These are phyloP conservation scores for Drosophila rhopaloa DNA, from an alignment of 1,140 invertebrate species.

Conservation along the genomic window DNA sequence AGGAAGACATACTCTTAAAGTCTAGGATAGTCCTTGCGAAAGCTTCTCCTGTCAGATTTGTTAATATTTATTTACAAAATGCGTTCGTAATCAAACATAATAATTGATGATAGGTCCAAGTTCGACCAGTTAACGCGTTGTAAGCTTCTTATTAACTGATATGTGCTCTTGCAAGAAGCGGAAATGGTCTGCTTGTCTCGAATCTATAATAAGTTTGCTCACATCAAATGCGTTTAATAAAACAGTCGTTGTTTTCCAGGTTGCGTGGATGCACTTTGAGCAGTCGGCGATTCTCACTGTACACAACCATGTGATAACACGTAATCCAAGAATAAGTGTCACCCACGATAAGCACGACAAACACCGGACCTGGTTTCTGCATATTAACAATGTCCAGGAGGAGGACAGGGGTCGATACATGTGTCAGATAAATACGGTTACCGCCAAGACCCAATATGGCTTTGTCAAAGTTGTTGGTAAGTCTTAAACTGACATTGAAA, in stretches of 20 bases:
- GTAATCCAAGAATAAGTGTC: constrained; percentile 95
- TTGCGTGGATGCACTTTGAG: constrained; percentile 98
- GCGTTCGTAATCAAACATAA: too few relatives aligned
- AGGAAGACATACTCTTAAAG: too few relatives aligned
- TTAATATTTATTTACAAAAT: too few relatives aligned
- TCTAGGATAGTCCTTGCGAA: too few relatives aligned
- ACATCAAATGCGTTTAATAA: constrained; percentile 5
- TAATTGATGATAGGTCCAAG: too few relatives aligned
- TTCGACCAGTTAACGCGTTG: too few relatives aligned
- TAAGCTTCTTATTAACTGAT: too few relatives aligned
- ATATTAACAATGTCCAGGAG: constrained; percentile 95
- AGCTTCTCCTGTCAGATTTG: too few relatives aligned
- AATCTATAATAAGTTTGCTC: constrained; percentile 1
- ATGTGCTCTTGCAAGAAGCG: too few relatives aligned
- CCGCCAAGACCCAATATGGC: constrained; percentile 95
- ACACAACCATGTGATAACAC: constrained; percentile 95
- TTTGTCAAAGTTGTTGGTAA: constrained; percentile 97
- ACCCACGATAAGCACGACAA: constrained; percentile 90
- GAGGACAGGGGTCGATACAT: constrained; percentile 96
- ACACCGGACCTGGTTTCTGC: constrained; percentile 95
- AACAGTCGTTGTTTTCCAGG: constrained; percentile 87
- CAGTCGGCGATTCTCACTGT: constrained; percentile 96
- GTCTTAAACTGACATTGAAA: constrained; percentile 70
- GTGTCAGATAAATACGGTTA: constrained; percentile 98
- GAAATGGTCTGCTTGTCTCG: not conserved